Evolutionary conservation across 2,113 vertebrate genomes (phyloP).

Genomic region (Charadrius vociferus): DNA sequence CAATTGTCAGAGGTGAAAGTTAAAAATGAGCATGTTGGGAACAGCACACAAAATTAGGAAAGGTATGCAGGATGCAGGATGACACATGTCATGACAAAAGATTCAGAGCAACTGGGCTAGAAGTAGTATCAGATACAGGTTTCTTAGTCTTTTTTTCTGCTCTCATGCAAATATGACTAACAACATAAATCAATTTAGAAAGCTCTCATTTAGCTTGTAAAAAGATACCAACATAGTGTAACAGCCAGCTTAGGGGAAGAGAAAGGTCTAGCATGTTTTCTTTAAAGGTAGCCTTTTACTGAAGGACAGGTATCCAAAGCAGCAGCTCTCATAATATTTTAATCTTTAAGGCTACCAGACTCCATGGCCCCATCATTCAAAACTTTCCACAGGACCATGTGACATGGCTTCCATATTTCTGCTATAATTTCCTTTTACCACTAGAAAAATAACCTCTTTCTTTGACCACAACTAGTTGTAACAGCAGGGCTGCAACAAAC

Average conservation of each 20-base stretch:
- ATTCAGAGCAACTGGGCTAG: not conserved
- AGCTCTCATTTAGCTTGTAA: not conserved
- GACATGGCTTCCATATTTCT: not conserved
- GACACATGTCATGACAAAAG: not conserved
- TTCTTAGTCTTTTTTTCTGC: not conserved
- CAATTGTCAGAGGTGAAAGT: not conserved
- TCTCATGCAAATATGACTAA: not conserved
- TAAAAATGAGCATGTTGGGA: not conserved
- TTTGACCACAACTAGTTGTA: not conserved
- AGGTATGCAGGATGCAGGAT: not conserved
- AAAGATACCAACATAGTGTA: not conserved
- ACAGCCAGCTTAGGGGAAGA: not conserved
- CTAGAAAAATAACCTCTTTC: not conserved
- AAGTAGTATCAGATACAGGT: not conserved
- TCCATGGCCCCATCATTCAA: not conserved
- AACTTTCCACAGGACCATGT: not conserved
- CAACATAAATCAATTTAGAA: not conserved
- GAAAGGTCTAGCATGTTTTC: not conserved
- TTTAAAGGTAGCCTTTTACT: not conserved
- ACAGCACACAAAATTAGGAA: not conserved
- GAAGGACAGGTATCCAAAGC: not conserved
- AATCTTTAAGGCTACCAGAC: not conserved
- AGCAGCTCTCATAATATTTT: not conserved
- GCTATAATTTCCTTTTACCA: not conserved
- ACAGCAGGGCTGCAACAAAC: not conserved